phyloP scores from a whole-genome alignment of 2,888 invertebrate genomes.

The Andrena bicolor region DNA sequence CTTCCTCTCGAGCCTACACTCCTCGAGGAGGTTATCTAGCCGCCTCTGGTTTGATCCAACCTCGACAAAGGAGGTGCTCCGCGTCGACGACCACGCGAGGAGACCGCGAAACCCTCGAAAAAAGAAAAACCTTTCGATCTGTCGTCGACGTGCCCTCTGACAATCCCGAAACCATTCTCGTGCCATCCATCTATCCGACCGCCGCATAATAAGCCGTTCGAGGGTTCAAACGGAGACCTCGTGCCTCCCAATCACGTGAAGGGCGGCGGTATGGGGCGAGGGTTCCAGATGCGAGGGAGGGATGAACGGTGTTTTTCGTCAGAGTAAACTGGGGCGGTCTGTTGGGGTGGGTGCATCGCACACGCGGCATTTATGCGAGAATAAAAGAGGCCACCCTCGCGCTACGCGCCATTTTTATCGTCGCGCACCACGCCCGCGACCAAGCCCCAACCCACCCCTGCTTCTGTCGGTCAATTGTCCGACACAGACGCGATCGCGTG shows the following conservation, averaged over 20 bases:
- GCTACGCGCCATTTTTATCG: conserved; percentile 82
- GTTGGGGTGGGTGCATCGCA: conserved; percentile 80
- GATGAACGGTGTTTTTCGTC: conserved; percentile 66
- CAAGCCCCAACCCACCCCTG: conserved; percentile 69
- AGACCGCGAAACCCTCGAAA: conserved; percentile 66
- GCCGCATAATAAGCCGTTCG: conserved; percentile 78
- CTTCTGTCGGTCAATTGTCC: conserved; percentile 64
- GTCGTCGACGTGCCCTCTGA: conserved; percentile 61
- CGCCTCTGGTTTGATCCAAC: neutral
- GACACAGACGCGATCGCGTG: conserved; percentile 48
- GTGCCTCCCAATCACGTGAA: conserved; percentile 68
- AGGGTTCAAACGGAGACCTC: conserved; percentile 72
- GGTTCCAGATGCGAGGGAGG: conserved; percentile 36
- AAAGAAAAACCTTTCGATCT: conserved; percentile 68
- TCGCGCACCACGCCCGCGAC: conserved; percentile 81
- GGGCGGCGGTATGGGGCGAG: conserved; percentile 60
- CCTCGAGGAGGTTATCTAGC: neutral
- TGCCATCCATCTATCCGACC: conserved; percentile 75
- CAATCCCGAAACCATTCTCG: conserved; percentile 68
- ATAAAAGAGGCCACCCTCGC: conserved; percentile 76
- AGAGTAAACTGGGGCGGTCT: conserved; percentile 76
- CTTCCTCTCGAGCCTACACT: neutral
- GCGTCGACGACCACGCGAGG: conserved; percentile 30
- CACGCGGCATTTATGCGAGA: conserved; percentile 76
- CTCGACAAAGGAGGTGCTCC: conserved; percentile 42